phyloP scores from a whole-genome alignment of 2,888 invertebrate genomes.

The Norana najaformis region DNA sequence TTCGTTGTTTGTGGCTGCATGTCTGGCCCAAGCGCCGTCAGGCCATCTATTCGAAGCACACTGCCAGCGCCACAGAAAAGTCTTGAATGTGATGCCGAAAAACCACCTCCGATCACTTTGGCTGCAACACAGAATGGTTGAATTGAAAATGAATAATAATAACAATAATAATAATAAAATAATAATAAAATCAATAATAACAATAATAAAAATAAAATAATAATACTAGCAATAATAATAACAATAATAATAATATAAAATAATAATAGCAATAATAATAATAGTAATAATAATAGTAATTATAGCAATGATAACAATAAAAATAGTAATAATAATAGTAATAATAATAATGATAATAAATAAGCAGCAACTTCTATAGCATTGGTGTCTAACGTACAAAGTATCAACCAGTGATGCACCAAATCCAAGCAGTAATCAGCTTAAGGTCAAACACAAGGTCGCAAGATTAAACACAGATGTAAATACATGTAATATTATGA shows the following conservation, averaged over 20 bases:
- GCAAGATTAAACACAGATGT: neutral
- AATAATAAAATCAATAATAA: neutral
- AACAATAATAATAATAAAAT: neutral
- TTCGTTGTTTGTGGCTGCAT: neutral
- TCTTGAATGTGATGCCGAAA: neutral
- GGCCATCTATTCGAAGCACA: neutral
- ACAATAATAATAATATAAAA: neutral
- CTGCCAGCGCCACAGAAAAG: neutral
- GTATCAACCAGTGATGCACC: neutral
- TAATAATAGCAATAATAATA: slow-evolving; percentile 10
- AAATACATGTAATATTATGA: neutral
- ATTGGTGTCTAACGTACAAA: no score
- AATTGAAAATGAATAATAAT: neutral
- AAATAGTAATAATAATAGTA: neutral
- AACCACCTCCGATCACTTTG: neutral
- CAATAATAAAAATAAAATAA: slow-evolving; percentile 14
- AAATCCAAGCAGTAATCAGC: neutral
- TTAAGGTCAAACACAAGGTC: neutral
- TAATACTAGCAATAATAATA: neutral
- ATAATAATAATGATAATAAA: no score
- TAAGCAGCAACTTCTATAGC: neutral
- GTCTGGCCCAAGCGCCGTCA: neutral
- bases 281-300: neutral
- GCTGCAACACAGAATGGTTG: slow-evolving; percentile 1
- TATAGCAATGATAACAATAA: neutral